Evolutionary conservation across 2,888 invertebrate species (phyloP).

Genomic region (Eupithecia subfuscata): DNA sequence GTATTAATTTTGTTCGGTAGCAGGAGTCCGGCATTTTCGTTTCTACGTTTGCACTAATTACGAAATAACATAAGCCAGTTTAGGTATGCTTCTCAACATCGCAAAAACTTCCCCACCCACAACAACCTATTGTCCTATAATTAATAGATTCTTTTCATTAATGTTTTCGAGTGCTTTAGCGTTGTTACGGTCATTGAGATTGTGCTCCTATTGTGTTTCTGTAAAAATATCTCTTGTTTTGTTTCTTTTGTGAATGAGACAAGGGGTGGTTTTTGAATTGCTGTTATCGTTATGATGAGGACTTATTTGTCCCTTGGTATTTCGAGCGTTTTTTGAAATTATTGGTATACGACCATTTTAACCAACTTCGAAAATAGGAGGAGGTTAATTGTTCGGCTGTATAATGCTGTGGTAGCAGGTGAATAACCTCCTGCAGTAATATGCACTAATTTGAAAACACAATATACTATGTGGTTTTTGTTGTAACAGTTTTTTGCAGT

Average conservation of each 20-base stretch:
- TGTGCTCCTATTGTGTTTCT: slow-evolving; percentile 31
- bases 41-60: not conserved
- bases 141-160: slow-evolving; percentile 70
- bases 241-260: slow-evolving; percentile 23
- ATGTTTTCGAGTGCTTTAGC: slow-evolving; percentile 49
- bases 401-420: too few relatives aligned
- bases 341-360: not conserved
- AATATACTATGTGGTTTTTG: too few relatives aligned
- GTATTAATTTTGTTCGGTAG: not conserved
- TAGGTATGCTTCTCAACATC: slow-evolving; percentile 17
- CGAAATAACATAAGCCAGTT: not conserved
- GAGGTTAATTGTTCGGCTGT: too few relatives aligned
- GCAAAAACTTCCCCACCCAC: slow-evolving; percentile 56
- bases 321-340: not conserved
- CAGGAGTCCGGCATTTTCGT: not conserved
- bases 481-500: too few relatives aligned
- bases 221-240: slow-evolving; percentile 26
- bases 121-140: slow-evolving; percentile 63
- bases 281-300: slow-evolving; percentile 6
- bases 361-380: too few relatives aligned
- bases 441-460: too few relatives aligned
- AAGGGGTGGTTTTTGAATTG: slow-evolving; percentile 15
- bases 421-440: too few relatives aligned
- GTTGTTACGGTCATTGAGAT: slow-evolving; percentile 40
- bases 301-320: not conserved